A percentile compares a stretch with the other conserved stretches of the same genome.
These are phyloP conservation scores for Oxytorus armatus DNA, from an alignment of 2,888 invertebrate species.

Conservation along the genomic window DNA sequence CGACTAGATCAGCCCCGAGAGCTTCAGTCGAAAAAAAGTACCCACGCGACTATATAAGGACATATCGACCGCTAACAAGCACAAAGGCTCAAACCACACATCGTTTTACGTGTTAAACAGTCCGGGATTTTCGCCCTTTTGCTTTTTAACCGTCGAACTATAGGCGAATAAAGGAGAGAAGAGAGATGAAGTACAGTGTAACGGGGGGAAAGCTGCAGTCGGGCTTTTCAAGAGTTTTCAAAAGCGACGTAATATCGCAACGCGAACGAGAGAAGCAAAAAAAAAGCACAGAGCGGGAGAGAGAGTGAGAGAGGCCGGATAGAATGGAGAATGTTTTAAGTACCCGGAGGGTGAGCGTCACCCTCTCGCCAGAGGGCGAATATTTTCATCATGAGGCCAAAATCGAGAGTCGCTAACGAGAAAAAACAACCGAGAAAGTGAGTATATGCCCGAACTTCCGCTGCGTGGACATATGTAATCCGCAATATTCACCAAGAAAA, in stretches of 20 bases:
- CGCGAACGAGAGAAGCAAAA: constrained; percentile 58
- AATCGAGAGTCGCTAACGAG: constrained; percentile 36
- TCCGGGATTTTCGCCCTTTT: constrained; percentile 10
- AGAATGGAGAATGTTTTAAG: constrained; percentile 55
- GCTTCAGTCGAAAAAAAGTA: constrained; percentile 38
- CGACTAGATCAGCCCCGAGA: constrained; percentile 18
- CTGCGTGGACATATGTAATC: constrained; percentile 70
- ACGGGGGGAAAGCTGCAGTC: constrained; percentile 57
- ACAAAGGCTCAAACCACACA: neutral
- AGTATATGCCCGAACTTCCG: constrained; percentile 19
- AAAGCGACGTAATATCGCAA: constrained; percentile 74
- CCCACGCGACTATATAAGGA: neutral
- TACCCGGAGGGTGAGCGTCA: constrained; percentile 5
- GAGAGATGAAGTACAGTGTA: neutral
- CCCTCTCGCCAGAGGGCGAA: constrained; percentile 30
- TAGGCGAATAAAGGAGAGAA: constrained; percentile 37
- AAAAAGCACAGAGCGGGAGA: constrained; percentile 23
- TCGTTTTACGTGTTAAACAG: neutral
- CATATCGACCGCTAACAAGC: neutral
- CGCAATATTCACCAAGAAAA: constrained; percentile 71
- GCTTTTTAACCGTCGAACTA: constrained; percentile 12
- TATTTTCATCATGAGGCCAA: constrained; percentile 25
- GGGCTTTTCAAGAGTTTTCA: constrained; percentile 69
- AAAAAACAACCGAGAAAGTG: constrained; percentile 31
- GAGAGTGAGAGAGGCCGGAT: constrained; percentile 54